These are phyloP conservation scores for Callimorpha dominula DNA, from an alignment of 2,888 invertebrate genomes.

Conservation along the genomic window DNA sequence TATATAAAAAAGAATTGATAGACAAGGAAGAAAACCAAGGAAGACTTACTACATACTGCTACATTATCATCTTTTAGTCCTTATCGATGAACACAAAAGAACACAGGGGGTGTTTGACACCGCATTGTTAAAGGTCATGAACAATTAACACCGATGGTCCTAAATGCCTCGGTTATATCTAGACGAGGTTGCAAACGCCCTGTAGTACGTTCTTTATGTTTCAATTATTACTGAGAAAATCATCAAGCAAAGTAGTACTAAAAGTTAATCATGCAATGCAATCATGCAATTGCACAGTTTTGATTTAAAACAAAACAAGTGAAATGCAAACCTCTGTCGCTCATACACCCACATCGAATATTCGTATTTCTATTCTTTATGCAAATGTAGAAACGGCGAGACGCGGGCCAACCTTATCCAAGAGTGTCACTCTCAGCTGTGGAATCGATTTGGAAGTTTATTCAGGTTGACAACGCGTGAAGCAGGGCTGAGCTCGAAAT, in stretches of 20 bases:
- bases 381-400: constrained; percentile 77
- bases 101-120: too few relatives aligned
- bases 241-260: background rate
- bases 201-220: background rate
- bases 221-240: background rate
- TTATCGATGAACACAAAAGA: too few relatives aligned
- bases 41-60: too few relatives aligned
- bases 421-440: constrained; percentile 83
- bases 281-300: constrained; percentile 21
- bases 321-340: constrained; percentile 47
- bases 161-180: background rate
- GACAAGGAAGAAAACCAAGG: too few relatives aligned
- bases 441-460: constrained; percentile 86
- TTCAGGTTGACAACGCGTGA: constrained; percentile 84
- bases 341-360: constrained; percentile 63
- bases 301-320: constrained; percentile 39
- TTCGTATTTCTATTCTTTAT: constrained; percentile 76
- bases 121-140: too few relatives aligned
- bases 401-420: constrained; percentile 72
- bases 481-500: constrained; percentile 72
- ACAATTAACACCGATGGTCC: too few relatives aligned
- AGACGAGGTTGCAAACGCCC: background rate
- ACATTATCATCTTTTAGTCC: too few relatives aligned
- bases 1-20: too few relatives aligned
- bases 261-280: background rate